Conservation (phyloP, 2,797 vertebrate genomes). For the Epinephelus coioides region DNA sequence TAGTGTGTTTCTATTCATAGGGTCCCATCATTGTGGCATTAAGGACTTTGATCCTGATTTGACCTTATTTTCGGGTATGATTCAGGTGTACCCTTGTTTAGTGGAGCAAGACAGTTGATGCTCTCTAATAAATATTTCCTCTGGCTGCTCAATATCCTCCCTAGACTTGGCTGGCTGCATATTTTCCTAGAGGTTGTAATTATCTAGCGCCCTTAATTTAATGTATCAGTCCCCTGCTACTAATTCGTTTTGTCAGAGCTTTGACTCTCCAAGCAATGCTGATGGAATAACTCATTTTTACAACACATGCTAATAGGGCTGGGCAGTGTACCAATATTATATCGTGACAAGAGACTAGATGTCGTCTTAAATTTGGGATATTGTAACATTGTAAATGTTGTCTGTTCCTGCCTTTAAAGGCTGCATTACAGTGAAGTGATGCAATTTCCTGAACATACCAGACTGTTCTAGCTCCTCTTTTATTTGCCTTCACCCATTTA, state of each 20-base stretch:
- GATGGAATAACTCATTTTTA: constrained; percentile 10
- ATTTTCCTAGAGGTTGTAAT: constrained; percentile 32
- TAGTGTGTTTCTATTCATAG: constrained; percentile 17
- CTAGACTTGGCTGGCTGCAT: constrained; percentile 1
- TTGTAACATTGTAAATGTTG: too few species aligned
- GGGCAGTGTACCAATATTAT: too few species aligned
- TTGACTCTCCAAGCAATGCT: constrained; percentile 11
- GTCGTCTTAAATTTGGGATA: too few species aligned
- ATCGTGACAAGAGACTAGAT: too few species aligned
- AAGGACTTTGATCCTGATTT: constrained; percentile 44
- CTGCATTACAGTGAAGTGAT: too few species aligned
- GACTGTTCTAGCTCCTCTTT: too few species aligned
- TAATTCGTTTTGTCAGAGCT: constrained; percentile 41
- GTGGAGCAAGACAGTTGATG: constrained; percentile 12
- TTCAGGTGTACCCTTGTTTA: constrained; percentile 23
- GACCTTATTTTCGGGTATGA: constrained; percentile 45
- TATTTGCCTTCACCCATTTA: too few species aligned
- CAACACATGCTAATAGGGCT: neutral
- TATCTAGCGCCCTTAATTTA: constrained; percentile 33
- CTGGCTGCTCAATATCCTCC: constrained; percentile 8
- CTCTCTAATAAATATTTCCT: constrained; percentile 38
- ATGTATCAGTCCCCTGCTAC: constrained; percentile 11
- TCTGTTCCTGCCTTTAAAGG: too few species aligned
- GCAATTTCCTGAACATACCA: too few species aligned
- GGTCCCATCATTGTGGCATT: constrained; percentile 15